Conservation (phyloP, 2,888 invertebrate genomes). For the Pseudococcus viburni region DNA sequence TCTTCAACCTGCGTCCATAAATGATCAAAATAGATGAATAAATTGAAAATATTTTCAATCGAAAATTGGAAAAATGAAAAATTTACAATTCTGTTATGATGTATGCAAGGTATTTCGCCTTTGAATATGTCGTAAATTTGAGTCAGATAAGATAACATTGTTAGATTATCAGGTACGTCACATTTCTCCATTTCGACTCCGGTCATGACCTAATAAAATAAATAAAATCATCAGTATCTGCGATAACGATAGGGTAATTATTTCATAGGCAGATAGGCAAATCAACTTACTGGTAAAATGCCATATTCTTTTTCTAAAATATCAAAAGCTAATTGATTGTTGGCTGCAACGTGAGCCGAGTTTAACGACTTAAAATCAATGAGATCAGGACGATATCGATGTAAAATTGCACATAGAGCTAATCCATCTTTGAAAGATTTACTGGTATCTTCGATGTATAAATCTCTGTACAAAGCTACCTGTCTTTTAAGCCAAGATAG, state of each 20-base stretch:
- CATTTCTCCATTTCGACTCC: conserved; percentile 83
- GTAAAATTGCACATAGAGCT: conserved; percentile 82
- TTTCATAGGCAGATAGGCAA: neutral
- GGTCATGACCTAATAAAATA: conserved; percentile 76
- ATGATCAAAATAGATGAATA: neutral
- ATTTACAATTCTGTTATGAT: conserved; percentile 80
- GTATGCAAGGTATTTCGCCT: conserved; percentile 89
- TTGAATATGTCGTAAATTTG: conserved; percentile 92
- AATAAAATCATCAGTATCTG: neutral
- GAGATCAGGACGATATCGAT: conserved; percentile 91
- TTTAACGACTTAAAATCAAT: conserved; percentile 81
- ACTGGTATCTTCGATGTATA: conserved; percentile 78
- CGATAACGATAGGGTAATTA: neutral
- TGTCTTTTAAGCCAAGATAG: conserved; percentile 85
- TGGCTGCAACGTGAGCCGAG: conserved; percentile 77
- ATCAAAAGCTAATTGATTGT: conserved; percentile 88
- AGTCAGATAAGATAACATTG: conserved; percentile 86
- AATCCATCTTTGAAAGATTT: conserved; percentile 80
- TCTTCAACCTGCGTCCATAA: conserved; percentile 37
- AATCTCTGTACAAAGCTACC: conserved; percentile 77
- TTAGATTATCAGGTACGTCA: conserved; percentile 80
- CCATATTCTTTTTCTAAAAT: conserved; percentile 88
- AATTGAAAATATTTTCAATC: neutral
- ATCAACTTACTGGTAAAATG: conserved; percentile 74
- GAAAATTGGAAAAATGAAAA: neutral